phyloP scores from a whole-genome alignment of 1,140 invertebrate genomes.

The Musca vetustissima region DNA sequence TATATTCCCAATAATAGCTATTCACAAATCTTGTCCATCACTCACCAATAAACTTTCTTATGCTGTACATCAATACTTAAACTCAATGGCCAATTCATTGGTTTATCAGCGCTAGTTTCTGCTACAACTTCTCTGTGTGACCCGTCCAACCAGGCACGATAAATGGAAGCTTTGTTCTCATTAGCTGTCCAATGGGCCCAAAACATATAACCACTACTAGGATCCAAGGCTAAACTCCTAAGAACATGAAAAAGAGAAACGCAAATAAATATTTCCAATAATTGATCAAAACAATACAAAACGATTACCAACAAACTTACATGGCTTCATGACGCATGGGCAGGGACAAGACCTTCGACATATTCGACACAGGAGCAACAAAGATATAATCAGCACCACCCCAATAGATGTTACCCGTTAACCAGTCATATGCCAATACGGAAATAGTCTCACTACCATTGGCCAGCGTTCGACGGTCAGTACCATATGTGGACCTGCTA shows the following conservation, averaged over 20 bases:
- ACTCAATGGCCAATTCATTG: slow-evolving; percentile 82
- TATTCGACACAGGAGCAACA: slow-evolving; percentile 42
- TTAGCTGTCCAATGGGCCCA: slow-evolving; percentile 77
- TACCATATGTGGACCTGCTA: slow-evolving; percentile 76
- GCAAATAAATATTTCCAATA: not conserved
- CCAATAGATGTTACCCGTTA: slow-evolving; percentile 81
- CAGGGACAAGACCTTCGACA: slow-evolving; percentile 39
- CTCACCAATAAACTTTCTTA: slow-evolving; percentile 71
- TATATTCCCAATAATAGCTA: too few relatives aligned
- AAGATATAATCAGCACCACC: slow-evolving; percentile 57
- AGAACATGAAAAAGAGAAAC: slow-evolving; percentile 11
- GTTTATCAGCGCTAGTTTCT: slow-evolving; percentile 49
- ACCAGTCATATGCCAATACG: slow-evolving; percentile 74
- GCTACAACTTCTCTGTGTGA: slow-evolving; percentile 60
- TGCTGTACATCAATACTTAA: slow-evolving; percentile 79
- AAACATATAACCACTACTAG: slow-evolving; percentile 63
- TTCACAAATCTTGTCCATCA: too few relatives aligned
- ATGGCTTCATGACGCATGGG: slow-evolving; percentile 30
- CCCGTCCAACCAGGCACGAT: slow-evolving; percentile 83
- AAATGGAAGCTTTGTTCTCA: slow-evolving; percentile 58
- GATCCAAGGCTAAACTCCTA: slow-evolving; percentile 47
- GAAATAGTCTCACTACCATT: slow-evolving; percentile 52
- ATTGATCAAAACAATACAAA: slow-evolving; percentile 1
- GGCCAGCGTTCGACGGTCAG: slow-evolving; percentile 59
- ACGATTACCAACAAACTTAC: slow-evolving; percentile 25